Evolutionary conservation across 2,888 invertebrate genomes (phyloP), one percentile per base, ranked within the genome.

Genomic region (Diaphora mendica): DNA sequence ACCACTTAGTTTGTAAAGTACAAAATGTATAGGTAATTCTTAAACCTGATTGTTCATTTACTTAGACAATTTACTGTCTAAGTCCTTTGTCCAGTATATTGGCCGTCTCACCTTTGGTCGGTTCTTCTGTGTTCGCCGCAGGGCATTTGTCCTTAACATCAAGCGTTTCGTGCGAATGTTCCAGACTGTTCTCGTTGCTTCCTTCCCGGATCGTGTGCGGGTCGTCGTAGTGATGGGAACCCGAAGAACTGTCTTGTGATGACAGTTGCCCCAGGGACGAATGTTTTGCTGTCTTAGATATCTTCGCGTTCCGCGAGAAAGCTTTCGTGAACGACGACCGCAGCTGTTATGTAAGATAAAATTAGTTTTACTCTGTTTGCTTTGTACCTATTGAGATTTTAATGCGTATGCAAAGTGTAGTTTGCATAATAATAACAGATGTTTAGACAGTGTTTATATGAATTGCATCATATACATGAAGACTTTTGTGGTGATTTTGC

Each of bases 261-360:
- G 95, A 95, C 85, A 96, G 88, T 83, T 96, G 96, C 82, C 96
- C 95, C 80, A 96, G 93, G 83, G 96, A 96, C 33, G 96, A 92
- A 83, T 96, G 96, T 87, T 96, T 96, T 71, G 96, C 96, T 70
- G 97, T 97, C 96, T 97, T 97, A 82, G 97, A 96, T 91, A 97
- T 97, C 96, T 97, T 97, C 77, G 97, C 97, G 92, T 97, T 97
- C 80, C 98, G 96, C 30, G 98, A 98, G 95, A 99, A 99, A 33
- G 99, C 99, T 95, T 99, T 99, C 84, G 99, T 99, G 94, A 99
- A 99, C 55, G 99, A 99, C 91, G 99, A 99, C 72, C 99, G 97
- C 79, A 99, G 96, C 98, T 97, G 92, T 80, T 92, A 91, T 80
- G 77, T 79, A 85, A 82, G 73, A 73, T n/a, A 39, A 68, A 74